phyloP scores from a whole-genome alignment of 2,888 invertebrate genomes.

The Arctia plantaginis region DNA sequence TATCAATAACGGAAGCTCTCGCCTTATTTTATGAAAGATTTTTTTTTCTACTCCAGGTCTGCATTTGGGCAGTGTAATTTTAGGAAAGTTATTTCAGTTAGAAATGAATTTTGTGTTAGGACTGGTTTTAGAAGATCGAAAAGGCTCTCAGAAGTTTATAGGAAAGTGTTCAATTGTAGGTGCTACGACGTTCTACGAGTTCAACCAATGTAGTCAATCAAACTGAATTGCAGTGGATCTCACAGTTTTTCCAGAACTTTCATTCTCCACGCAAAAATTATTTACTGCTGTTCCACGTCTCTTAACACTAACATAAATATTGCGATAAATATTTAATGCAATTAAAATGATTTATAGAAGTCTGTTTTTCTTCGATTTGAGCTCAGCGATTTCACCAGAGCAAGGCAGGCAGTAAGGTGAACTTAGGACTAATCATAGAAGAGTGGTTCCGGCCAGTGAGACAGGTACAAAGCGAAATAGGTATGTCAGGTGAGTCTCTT shows the following conservation, averaged over 20 bases:
- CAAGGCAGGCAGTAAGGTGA: not conserved
- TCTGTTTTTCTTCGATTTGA: not conserved
- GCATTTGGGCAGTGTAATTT: not conserved
- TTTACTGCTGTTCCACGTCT: not conserved
- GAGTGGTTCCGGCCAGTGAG: not conserved
- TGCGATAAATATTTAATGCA: not conserved
- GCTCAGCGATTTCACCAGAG: not conserved
- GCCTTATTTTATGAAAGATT: too few relatives aligned
- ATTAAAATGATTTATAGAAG: not conserved
- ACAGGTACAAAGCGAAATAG: not conserved
- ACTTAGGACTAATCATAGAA: not conserved
- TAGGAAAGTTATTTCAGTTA: not conserved
- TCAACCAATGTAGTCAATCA: not conserved
- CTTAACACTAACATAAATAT: not conserved
- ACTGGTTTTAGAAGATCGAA: not conserved
- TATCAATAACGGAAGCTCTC: too few relatives aligned
- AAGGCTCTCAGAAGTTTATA: not conserved
- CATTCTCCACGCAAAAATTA: not conserved
- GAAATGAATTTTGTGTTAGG: not conserved
- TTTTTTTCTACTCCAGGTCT: too few relatives aligned
- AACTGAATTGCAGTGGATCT: not conserved
- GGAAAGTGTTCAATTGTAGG: not conserved
- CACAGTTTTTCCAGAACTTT: not conserved
- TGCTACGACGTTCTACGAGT: not conserved
- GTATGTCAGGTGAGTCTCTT: not conserved